Conservation (phyloP, 2,888 invertebrate species). For the Cantharis rufa region DNA sequence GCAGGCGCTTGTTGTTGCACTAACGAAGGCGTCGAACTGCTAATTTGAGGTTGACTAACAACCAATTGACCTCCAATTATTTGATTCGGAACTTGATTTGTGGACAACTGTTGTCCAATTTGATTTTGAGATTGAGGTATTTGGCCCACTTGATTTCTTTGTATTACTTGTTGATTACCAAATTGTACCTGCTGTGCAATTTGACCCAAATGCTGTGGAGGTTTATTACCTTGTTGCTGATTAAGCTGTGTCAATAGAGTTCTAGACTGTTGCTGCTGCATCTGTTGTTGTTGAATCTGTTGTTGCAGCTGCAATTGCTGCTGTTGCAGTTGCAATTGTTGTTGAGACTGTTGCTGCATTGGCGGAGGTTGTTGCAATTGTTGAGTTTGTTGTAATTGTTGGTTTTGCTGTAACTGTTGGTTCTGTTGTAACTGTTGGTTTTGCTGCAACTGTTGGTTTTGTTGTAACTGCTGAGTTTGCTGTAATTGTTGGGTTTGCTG, state of each 20-base stretch:
- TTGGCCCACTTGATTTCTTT: slow-evolving; percentile 12
- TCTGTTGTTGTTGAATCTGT: neutral
- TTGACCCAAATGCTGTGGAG: slow-evolving; percentile 3
- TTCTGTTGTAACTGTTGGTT: neutral
- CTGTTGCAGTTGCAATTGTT: neutral
- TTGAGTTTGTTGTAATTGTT: slow-evolving; percentile 40
- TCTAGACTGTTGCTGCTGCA: slow-evolving; percentile 47
- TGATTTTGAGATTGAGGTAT: slow-evolving; percentile 15
- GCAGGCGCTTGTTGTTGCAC: slow-evolving; percentile 20
- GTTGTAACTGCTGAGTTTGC: slow-evolving; percentile 59
- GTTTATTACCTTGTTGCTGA: slow-evolving; percentile 13
- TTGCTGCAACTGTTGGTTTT: slow-evolving; percentile 43
- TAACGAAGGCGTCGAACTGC: slow-evolving; percentile 4
- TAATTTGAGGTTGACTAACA: slow-evolving; percentile 1
- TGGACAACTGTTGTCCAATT: slow-evolving; percentile 8
- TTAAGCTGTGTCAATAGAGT: slow-evolving; percentile 23
- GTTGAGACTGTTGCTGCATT: slow-evolving; percentile 46
- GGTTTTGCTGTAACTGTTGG: slow-evolving; percentile 23
- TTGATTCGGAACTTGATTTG: slow-evolving; percentile 10
- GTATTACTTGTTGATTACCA: slow-evolving; percentile 8
- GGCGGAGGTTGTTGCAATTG: slow-evolving; percentile 56
- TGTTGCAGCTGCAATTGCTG: slow-evolving; percentile 22
- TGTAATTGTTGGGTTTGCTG: slow-evolving; percentile 64
- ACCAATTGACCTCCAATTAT: slow-evolving; percentile 3
- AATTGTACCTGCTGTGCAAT: slow-evolving; percentile 8